These are phyloP conservation scores for Oxyteleia sp. DNA, from an alignment of 2,888 invertebrate species.

Conservation along the genomic window DNA sequence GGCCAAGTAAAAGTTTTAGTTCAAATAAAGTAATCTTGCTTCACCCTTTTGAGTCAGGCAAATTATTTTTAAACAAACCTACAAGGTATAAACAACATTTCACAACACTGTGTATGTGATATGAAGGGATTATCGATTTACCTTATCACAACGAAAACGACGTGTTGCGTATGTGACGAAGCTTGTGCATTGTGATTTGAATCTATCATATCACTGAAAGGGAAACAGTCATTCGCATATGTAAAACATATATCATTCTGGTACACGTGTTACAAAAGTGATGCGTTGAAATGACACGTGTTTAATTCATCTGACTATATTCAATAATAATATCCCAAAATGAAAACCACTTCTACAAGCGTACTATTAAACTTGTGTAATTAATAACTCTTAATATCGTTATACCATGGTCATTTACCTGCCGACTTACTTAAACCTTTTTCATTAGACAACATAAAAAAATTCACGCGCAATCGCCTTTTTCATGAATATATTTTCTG, in stretches of 20 bases:
- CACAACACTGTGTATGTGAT: constrained; percentile 14
- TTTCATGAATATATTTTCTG: constrained; percentile 46
- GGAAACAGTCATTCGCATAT: constrained; percentile 37
- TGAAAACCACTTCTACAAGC: constrained; percentile 15
- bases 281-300: constrained; percentile 20
- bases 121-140: constrained; percentile 47
- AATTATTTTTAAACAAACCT: constrained; percentile 23
- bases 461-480: constrained; percentile 31
- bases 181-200: constrained; percentile 43
- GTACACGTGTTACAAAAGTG: constrained; percentile 15
- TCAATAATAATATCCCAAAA: constrained; percentile 34
- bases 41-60: no score
- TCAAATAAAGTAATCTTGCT: no score
- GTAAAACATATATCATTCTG: constrained; percentile 14
- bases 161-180: constrained; percentile 44
- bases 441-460: constrained; percentile 56
- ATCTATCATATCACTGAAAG: constrained; percentile 42
- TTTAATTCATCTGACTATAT: constrained; percentile 18
- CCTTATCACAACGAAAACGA: constrained; percentile 64
- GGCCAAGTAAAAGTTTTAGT: no score
- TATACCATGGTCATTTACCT: background rate
- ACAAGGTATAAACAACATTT: background rate
- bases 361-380: constrained; percentile 16
- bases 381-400: constrained; percentile 42
- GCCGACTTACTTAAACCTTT: constrained; percentile 22